Evolutionary conservation across 2,113 vertebrate species (phyloP), one percentile per base, ranked within the genome.

Genomic region (Tachysurus fulvidraco): DNA sequence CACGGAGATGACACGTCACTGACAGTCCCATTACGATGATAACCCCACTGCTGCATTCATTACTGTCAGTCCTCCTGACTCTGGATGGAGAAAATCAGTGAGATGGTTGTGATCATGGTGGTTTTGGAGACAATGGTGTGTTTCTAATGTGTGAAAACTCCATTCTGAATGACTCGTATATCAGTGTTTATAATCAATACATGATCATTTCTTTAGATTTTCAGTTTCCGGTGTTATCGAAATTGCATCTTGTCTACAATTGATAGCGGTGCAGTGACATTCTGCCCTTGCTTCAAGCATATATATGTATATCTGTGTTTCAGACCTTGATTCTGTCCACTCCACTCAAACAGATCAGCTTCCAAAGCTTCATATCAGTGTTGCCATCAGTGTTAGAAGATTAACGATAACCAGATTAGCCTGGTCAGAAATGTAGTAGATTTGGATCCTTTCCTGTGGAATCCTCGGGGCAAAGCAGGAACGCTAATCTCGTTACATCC

Each of bases 1-100:
- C 90, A 91, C 89, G 81, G 89, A 88, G 90, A 90, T 52, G 89
- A 92, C 84, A 57, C 89, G 87, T 52, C 36, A 46, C 76, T 91
- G 93, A 93, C 92, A 92, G 92, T 77, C 89, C 91, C 87, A 91
- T 93, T 91, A 92, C 87, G 60, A 88, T 85, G 87, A 92, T 90
- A 89, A 87, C 91, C 91, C 52, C 36, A 64, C 85, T n/a, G 86
- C 83, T 89, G 89, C 81, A 92, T 92, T 90, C 54, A 90, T 91
- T 88, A 90, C 88, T 55, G 90, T 74, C 88, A 71, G 62, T 83
- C 60, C 85, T 41, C 30, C 59, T 79, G 81, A 52, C 8, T 36
- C 10, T 12, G 50, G n/a, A 21, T 69, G 71, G 28, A 78, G 41
- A 60, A 76, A 83, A 71, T 19, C 50, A 62, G 57, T n/a, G 25